Evolutionary conservation across 2,113 vertebrate species (phyloP), one percentile per base, ranked within the genome.

Genomic region (Onychorhynchus coronatus): DNA sequence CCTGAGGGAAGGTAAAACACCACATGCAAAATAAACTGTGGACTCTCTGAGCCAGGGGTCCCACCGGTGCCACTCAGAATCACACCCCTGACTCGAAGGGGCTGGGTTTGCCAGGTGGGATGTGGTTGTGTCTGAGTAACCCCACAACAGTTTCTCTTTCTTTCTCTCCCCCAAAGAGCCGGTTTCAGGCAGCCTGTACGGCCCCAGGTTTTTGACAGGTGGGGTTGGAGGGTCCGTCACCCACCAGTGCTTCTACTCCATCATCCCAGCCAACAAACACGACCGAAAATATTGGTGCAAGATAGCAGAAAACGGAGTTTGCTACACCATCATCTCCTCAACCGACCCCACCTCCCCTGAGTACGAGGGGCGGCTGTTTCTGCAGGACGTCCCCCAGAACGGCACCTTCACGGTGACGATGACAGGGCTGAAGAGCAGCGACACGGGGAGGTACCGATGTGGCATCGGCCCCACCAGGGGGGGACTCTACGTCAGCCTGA

Each of bases 221-320:
- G 5, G 25, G 5, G 9, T 62, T 2, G 98, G 98, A 7, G 96
- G 94, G 13, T 84, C 96, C 1, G 47, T 98, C 95, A 97, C 97
- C 70, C 93, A 98, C 75, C 89, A 16, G 24, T 98, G 98, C 73
- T 96, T 94, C 89, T 98, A 98, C 37, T 12, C 55, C 21, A 58
- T 58, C 67, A 96, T 10, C 0, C 13, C 91, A 5, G 92, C 96
- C 95, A 98, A 98, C 90, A 97, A 28, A 20, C 12, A 97, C 4
- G 88, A 90, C 83, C 80, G 98, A 13, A 98, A 98, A 63, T 98
- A 93, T 6, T 98, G 98, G 98, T 98, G 98, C 66, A 98, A 93
- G 53, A 2, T 83, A 2, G 23, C 39, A 1, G 2, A 7, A 0
- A 21, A 10, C 0, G 6, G 24, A 28, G 1, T 30, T 55, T 98